Percentiles rank a stretch among this genome's conserved stretches.
Evolutionary conservation across 2,797 vertebrate species (phyloP).

Genomic region (Moxostoma hubbsi): DNA sequence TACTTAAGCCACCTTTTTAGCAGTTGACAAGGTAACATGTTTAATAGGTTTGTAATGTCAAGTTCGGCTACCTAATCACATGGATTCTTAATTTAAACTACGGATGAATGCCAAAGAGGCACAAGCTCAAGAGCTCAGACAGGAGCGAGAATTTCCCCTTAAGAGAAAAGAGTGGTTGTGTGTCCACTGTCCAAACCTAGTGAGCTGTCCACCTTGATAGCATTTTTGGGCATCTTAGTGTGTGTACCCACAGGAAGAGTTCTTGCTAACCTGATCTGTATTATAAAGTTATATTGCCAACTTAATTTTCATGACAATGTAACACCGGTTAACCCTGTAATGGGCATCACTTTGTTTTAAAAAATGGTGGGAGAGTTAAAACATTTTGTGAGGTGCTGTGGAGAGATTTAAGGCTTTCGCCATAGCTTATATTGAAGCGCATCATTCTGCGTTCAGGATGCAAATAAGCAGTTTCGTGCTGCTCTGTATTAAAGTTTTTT

Average conservation of each 20-base stretch:
- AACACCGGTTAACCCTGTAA: too few species aligned
- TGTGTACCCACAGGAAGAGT: background rate
- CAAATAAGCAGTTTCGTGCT: too few species aligned
- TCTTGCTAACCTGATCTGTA: background rate
- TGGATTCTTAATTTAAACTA: constrained; percentile 59
- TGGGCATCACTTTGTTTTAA: too few species aligned
- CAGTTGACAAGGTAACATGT: constrained; percentile 62
- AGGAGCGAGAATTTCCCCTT: constrained; percentile 5
- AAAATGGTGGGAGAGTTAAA: too few species aligned
- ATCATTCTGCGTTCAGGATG: too few species aligned
- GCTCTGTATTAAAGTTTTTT: too few species aligned
- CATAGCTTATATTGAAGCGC: too few species aligned
- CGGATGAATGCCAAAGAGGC: constrained; percentile 6
- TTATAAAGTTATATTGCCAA: too few species aligned
- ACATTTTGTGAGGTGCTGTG: too few species aligned
- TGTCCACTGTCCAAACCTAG: constrained; percentile 14
- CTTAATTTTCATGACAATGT: too few species aligned
- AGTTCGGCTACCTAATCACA: constrained; percentile 67
- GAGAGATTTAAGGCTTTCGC: too few species aligned
- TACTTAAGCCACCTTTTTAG: constrained; percentile 63
- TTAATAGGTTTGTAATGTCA: constrained; percentile 72
- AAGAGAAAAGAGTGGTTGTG: background rate
- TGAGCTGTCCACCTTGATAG: background rate
- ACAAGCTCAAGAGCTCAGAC: background rate
- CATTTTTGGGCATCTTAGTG: background rate